A percentile compares a stretch with the other conserved stretches of the same genome.
Evolutionary conservation across 2,113 vertebrate species (phyloP).

Genomic region (Pelobates fuscus): DNA sequence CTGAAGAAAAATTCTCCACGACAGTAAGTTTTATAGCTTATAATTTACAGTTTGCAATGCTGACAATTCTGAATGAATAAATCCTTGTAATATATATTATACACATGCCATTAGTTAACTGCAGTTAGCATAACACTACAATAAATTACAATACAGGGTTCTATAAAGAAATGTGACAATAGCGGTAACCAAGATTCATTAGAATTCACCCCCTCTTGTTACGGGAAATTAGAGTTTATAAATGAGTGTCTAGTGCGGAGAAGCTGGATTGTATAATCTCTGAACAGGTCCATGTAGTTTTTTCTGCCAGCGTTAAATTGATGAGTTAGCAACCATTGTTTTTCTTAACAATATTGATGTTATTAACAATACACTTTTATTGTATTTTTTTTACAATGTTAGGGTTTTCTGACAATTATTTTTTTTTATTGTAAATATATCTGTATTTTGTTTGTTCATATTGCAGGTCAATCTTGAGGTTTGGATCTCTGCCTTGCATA

Average conservation of each 20-base stretch:
- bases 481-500: neutral
- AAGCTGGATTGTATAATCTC: slow-evolving; percentile 24
- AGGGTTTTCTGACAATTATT: neutral
- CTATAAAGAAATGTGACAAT: slow-evolving; percentile 25
- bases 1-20: too few species aligned
- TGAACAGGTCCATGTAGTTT: slow-evolving; percentile 21
- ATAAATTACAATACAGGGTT: neutral
- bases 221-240: slow-evolving; percentile 24
- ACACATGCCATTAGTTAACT: too few species aligned
- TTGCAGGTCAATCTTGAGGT: neutral
- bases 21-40: too few species aligned
- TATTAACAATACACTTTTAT: neutral
- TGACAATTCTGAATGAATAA: too few species aligned
- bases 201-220: slow-evolving; percentile 3
- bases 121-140: too few species aligned
- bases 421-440: neutral
- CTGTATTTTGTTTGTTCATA: too few species aligned
- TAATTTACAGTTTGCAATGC: too few species aligned
- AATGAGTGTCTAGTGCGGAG: neutral
- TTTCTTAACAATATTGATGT: neutral
- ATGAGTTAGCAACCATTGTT: slow-evolving; percentile 16
- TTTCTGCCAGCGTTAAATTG: neutral
- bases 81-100: too few species aligned
- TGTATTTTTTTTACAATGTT: neutral
- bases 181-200: slow-evolving; percentile 3